Evolutionary conservation across 2,797 vertebrate species (phyloP).

Genomic region (Danio jaintianensis): DNA sequence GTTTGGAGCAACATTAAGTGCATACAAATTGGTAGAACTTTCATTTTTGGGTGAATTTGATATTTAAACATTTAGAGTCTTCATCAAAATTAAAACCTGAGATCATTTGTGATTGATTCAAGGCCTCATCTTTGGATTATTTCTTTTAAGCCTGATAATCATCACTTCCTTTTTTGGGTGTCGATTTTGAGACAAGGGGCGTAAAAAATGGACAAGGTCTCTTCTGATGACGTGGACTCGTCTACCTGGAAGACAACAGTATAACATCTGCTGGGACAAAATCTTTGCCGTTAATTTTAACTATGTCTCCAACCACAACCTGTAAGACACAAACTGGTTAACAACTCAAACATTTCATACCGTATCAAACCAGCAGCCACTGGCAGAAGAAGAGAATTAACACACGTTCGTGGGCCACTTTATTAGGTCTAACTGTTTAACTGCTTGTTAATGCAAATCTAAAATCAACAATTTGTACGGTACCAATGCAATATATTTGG

Average conservation of each 20-base stretch:
- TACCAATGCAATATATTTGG: no score
- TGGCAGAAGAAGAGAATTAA: not conserved
- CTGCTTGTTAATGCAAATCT: no score
- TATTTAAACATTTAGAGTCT: no score
- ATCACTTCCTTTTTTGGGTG: conserved; percentile 83
- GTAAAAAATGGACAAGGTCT: conserved; percentile 73
- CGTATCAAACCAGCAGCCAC: conserved; percentile 15
- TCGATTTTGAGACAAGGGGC: conserved; percentile 48
- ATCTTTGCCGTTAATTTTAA: conserved; percentile 97
- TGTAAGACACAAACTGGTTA: conserved; percentile 93
- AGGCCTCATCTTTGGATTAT: not conserved
- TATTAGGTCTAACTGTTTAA: no score
- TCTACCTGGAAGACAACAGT: conserved; percentile 98
- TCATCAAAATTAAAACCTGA: no score
- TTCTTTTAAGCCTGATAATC: conserved; percentile 50
- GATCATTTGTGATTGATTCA: not conserved
- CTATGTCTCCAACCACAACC: conserved; percentile 97
- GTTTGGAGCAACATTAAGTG: no score
- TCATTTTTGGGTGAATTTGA: not conserved
- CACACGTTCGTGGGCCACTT: no score
- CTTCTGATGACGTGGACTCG: conserved; percentile 81
- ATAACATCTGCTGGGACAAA: conserved; percentile 96
- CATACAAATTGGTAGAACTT: no score
- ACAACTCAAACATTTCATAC: conserved; percentile 73
- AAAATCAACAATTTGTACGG: no score